phyloP scores from a whole-genome alignment of 2,113 vertebrate species.

The Alces alces region DNA sequence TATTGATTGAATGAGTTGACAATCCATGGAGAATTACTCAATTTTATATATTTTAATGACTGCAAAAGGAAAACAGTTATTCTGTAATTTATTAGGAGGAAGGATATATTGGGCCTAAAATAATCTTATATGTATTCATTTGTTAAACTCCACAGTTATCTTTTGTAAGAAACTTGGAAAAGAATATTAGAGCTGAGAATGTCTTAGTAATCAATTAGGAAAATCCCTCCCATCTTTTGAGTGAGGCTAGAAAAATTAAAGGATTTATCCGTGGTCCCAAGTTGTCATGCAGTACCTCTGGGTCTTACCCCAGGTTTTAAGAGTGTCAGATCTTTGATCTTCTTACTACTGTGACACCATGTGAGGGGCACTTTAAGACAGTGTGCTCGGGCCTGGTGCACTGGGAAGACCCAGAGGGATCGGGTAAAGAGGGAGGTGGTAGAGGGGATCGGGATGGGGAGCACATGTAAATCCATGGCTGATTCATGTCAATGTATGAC shows the following conservation, averaged over 20 bases:
- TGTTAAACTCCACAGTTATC: background rate
- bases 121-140: background rate
- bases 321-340: background rate
- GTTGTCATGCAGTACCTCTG: background rate
- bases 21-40: background rate
- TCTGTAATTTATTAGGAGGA: background rate
- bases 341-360: background rate
- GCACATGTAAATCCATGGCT: no score
- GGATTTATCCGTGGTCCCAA: background rate
- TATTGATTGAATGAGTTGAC: background rate
- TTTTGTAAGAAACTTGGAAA: slow-evolving; percentile 15
- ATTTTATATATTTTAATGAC: slow-evolving; percentile 1
- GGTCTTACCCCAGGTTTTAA: background rate
- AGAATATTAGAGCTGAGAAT: background rate
- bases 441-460: no score
- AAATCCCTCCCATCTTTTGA: background rate
- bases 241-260: background rate
- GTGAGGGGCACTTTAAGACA: background rate
- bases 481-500: no score
- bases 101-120: background rate
- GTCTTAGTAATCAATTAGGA: background rate
- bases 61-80: background rate
- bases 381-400: background rate
- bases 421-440: no score
- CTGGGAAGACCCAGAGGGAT: no score